Conservation (phyloP, 2,888 invertebrate species). For the Polymixis flavicincta region DNA sequence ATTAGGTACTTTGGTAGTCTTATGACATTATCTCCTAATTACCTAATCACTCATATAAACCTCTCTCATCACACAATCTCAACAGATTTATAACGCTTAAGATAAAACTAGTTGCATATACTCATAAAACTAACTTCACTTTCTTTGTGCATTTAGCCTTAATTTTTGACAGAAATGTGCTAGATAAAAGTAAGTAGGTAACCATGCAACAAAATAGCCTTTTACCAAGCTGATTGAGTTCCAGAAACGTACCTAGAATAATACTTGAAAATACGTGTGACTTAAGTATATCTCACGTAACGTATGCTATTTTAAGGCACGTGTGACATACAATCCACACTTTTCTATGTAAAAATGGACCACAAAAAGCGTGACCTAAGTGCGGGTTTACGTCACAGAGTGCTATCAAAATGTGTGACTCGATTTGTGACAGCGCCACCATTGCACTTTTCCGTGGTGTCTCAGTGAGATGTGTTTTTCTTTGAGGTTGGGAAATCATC, state of each 20-base stretch:
- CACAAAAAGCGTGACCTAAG: too few relatives aligned
- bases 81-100: slow-evolving; percentile 23
- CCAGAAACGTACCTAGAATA: not conserved
- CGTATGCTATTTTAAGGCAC: too few relatives aligned
- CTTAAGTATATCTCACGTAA: not conserved
- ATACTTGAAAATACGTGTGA: too few relatives aligned
- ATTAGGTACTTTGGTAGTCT: not conserved
- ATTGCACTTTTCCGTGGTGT: not conserved
- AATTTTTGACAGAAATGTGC: not conserved
- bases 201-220: not conserved
- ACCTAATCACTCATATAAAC: not conserved
- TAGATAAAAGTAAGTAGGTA: not conserved
- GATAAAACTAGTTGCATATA: slow-evolving; percentile 4
- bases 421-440: not conserved
- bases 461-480: not conserved
- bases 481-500: too few relatives aligned
- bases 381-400: too few relatives aligned
- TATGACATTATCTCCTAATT: not conserved
- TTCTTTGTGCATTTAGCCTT: slow-evolving; percentile 20
- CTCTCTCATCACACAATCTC: not conserved
- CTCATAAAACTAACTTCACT: slow-evolving; percentile 7
- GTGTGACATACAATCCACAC: too few relatives aligned
- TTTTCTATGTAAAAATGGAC: too few relatives aligned
- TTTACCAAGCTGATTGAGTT: not conserved
- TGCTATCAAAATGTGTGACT: not conserved